A percentile compares a stretch with the other conserved stretches of the same genome.
phyloP scores from a whole-genome alignment of 1,140 invertebrate genomes.

The Caenorhabditis latens region DNA sequence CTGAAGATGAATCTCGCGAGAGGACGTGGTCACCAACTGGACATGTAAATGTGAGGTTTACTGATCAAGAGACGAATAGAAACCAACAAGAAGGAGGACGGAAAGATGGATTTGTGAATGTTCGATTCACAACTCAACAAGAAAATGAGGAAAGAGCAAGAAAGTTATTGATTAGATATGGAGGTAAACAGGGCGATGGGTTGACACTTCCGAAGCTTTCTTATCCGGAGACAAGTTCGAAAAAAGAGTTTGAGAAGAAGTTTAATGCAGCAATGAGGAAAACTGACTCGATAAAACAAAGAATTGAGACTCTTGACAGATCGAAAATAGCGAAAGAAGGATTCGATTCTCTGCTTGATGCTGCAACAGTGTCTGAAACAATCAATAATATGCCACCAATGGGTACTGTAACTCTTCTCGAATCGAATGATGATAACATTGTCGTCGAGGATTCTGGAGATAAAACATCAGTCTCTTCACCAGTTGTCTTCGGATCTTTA shows the following conservation, averaged over 20 bases:
- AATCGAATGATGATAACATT: slow-evolving; percentile 24
- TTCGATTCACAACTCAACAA: slow-evolving; percentile 52
- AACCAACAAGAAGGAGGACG: not conserved
- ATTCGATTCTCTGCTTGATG: slow-evolving; percentile 53
- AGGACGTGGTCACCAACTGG: slow-evolving; percentile 60
- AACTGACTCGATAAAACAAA: slow-evolving; percentile 46
- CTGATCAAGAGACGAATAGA: slow-evolving; percentile 21
- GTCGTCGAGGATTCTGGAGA: slow-evolving; percentile 7
- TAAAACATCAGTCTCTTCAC: not conserved
- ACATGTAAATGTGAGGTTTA: slow-evolving; percentile 54
- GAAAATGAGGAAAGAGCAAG: slow-evolving; percentile 42
- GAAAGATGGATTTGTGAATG: slow-evolving; percentile 46
- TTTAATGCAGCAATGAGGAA: slow-evolving; percentile 56
- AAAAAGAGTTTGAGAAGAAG: slow-evolving; percentile 45
- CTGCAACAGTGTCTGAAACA: slow-evolving; percentile 25
- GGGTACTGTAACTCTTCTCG: slow-evolving; percentile 23
- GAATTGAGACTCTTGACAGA: slow-evolving; percentile 28
- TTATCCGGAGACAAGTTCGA: not conserved
- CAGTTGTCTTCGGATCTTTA: slow-evolving; percentile 1
- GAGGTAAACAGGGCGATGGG: slow-evolving; percentile 38
- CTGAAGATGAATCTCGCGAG: slow-evolving; percentile 24
- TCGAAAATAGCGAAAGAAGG: slow-evolving; percentile 59
- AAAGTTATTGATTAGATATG: slow-evolving; percentile 50
- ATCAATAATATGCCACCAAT: slow-evolving; percentile 1
- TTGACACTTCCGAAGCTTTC: slow-evolving; percentile 40